Percentiles rank a stretch among this genome's conserved stretches.
phyloP scores from a whole-genome alignment of 2,797 vertebrate genomes.

The Centroberyx gerrardi region DNA sequence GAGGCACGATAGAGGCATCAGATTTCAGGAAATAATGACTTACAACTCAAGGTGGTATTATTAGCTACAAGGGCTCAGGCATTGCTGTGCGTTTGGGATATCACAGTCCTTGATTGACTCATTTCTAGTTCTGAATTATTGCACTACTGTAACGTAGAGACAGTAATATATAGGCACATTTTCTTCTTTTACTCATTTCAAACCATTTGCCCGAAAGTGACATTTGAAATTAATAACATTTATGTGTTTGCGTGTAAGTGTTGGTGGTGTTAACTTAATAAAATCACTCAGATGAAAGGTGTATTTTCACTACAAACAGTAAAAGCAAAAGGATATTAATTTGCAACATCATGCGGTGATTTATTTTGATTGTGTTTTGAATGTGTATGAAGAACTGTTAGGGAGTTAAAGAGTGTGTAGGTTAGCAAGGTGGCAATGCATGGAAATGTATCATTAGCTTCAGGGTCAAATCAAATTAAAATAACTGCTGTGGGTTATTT shows the following conservation, averaged over 20 bases:
- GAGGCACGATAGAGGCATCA: neutral
- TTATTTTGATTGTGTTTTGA: neutral
- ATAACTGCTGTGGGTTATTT: too few species aligned
- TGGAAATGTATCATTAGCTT: neutral
- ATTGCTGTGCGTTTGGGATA: neutral
- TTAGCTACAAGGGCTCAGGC: neutral
- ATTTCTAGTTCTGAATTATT: neutral
- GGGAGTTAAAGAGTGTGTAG: neutral
- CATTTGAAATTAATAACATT: neutral
- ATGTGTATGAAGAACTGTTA: neutral
- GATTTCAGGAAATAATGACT: neutral
- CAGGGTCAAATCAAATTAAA: neutral
- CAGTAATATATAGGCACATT: too few species aligned
- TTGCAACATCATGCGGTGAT: neutral
- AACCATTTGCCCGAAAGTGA: neutral
- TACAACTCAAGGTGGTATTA: neutral
- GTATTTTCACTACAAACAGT: too few species aligned
- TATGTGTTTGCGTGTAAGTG: too few species aligned
- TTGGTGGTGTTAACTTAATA: too few species aligned
- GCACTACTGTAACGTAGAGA: too few species aligned
- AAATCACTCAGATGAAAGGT: too few species aligned
- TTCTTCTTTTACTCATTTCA: too few species aligned
- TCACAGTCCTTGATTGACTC: neutral
- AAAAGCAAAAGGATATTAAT: neutral
- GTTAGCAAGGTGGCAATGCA: neutral